Conservation (phyloP, 2,888 invertebrate species). For the Heterodera filipjevi region DNA sequence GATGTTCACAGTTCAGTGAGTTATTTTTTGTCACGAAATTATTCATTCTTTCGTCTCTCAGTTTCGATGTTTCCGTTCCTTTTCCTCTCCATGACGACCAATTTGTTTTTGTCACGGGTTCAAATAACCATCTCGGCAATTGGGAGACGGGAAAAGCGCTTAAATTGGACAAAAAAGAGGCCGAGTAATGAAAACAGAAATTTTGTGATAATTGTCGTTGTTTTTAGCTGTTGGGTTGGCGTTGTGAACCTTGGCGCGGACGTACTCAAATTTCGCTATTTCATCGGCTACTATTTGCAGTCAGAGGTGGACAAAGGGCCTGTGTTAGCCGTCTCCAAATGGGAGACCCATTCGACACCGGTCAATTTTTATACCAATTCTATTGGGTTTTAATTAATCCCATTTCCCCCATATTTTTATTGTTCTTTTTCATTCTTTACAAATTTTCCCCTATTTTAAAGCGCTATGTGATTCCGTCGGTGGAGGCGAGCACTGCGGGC, state of each 20-base stretch:
- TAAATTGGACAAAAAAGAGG: conserved; percentile 44
- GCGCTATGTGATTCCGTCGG: conserved; percentile 45
- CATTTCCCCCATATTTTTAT: no score
- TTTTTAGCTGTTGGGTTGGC: conserved; percentile 50
- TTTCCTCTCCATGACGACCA: conserved; percentile 44
- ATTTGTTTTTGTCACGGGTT: conserved; percentile 57
- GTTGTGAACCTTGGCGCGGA: conserved; percentile 41
- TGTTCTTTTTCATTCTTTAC: no score
- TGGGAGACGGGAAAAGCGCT: conserved; percentile 57
- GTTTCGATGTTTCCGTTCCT: conserved; percentile 58
- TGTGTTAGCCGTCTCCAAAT: conserved; percentile 45
- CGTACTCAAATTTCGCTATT: conserved; percentile 60
- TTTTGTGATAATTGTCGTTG: no score
- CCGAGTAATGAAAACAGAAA: conserved; percentile 48
- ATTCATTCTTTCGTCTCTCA: conserved; percentile 42
- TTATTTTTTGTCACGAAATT: no score
- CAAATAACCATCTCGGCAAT: conserved; percentile 49
- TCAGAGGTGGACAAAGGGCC: conserved; percentile 45
- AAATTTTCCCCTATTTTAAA: conserved; percentile 7
- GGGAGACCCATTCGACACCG: conserved; percentile 48
- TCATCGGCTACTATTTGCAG: conserved; percentile 58
- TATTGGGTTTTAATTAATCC: no score
- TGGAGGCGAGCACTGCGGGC: conserved; percentile 46
- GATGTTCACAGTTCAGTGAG: conserved; percentile 10
- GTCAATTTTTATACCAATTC: no score